A percentile compares a stretch with the other conserved stretches of the same genome.
Evolutionary conservation across 2,113 vertebrate species (phyloP).

Genomic region (Dryoscopus gambensis): DNA sequence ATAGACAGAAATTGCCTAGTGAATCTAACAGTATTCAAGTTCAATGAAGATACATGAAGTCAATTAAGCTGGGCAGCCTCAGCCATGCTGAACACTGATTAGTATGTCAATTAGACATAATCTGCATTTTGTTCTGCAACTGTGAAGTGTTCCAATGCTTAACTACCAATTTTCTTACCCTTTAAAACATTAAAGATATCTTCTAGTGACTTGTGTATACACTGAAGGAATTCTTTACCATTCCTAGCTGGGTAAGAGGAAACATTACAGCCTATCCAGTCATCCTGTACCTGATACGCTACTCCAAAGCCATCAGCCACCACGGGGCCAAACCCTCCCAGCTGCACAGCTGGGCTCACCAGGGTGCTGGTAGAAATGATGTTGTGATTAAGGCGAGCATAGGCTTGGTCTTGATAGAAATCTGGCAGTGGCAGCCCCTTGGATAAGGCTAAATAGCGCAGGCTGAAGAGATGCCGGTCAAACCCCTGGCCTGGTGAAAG

Average conservation of each 20-base stretch:
- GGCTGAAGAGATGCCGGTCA: constrained; percentile 90
- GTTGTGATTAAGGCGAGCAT: constrained; percentile 88
- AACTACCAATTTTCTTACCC: constrained; percentile 77
- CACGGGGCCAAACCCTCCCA: constrained; percentile 92
- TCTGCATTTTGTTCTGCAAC: not conserved
- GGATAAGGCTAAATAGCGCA: constrained; percentile 79
- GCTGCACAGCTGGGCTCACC: constrained; percentile 80
- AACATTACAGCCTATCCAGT: constrained; percentile 90
- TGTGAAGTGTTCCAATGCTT: not conserved
- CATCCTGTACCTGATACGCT: constrained; percentile 84
- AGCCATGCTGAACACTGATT: not conserved
- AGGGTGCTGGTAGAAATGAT: constrained; percentile 94
- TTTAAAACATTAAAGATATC: constrained; percentile 90
- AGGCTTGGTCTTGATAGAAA: constrained; percentile 87
- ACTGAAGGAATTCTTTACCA: constrained; percentile 84
- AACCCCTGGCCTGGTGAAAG: constrained; percentile 88
- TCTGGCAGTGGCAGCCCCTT: constrained; percentile 73
- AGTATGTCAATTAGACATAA: not conserved
- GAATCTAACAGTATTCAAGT: not conserved
- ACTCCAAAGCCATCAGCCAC: constrained; percentile 91
- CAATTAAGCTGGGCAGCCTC: not conserved
- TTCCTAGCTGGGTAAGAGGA: constrained; percentile 86
- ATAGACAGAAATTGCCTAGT: not conserved
- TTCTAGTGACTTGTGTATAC: constrained; percentile 84
- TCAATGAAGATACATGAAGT: not conserved